Conservation (phyloP, 2,113 vertebrate species). For the Micromys minutus region DNA sequence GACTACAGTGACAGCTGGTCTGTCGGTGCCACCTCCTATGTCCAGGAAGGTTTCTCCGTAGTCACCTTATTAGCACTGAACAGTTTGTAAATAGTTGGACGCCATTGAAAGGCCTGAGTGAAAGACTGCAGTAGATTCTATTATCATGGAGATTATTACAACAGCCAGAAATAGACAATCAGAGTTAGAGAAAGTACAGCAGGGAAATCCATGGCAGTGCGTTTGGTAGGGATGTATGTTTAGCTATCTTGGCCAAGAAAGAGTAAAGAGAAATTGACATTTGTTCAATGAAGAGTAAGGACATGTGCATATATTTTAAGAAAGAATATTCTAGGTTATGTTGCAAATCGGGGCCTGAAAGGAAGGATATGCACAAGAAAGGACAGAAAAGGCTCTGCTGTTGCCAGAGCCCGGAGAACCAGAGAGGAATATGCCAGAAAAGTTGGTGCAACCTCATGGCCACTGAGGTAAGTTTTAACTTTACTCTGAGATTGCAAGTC, state of each 20-base stretch:
- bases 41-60: not conserved
- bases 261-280: not conserved
- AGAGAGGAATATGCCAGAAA: not conserved
- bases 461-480: not conserved
- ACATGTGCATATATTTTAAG: not conserved
- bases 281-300: not conserved
- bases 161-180: not conserved
- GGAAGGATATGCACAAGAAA: not conserved
- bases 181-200: not conserved
- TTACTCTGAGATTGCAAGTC: not conserved
- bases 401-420: not conserved
- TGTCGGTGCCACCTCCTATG: not conserved
- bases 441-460: not conserved
- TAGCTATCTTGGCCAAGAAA: not conserved
- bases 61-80: not conserved
- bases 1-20: not conserved
- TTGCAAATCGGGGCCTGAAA: not conserved
- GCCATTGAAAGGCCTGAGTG: not conserved
- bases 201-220: not conserved
- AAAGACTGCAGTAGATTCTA: not conserved
- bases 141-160: not conserved
- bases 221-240: not conserved
- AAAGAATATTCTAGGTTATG: not conserved
- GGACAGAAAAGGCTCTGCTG: not conserved
- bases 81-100: not conserved